Conservation (phyloP, 2,888 invertebrate genomes). For the Myopa testacea region DNA sequence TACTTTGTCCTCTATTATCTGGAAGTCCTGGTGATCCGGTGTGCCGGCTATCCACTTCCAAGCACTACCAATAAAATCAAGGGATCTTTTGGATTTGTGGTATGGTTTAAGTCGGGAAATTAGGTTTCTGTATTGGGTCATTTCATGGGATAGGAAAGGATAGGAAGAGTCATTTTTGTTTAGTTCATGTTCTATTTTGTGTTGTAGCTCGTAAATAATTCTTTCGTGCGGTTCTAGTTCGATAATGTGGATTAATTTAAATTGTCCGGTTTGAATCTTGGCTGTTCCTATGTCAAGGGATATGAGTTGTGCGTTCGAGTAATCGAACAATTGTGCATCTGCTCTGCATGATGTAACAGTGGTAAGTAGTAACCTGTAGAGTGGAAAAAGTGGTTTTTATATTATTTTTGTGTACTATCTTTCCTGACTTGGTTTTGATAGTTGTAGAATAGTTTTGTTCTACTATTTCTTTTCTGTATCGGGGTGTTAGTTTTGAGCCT, state of each 20-base stretch:
- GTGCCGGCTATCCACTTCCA: constrained; percentile 44
- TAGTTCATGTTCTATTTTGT: neutral
- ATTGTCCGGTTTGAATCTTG: constrained; percentile 37
- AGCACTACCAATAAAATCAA: constrained; percentile 18
- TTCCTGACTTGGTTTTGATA: neutral
- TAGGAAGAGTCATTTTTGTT: neutral
- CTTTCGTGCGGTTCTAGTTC: constrained; percentile 35
- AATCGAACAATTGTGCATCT: constrained; percentile 43
- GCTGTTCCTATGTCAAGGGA: constrained; percentile 38
- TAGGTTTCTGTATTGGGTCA: neutral
- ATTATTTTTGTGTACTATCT: constrained; percentile 6
- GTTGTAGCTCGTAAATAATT: constrained; percentile 10
- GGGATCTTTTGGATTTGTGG: constrained; percentile 20
- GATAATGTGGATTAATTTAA: constrained; percentile 42
- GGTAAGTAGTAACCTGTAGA: neutral
- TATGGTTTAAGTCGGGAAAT: constrained; percentile 17
- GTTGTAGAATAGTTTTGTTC: constrained; percentile 25
- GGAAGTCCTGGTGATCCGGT: constrained; percentile 37
- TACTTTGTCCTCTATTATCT: constrained; percentile 30
- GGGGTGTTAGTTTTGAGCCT: constrained; percentile 40
- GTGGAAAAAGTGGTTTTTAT: constrained; percentile 12
- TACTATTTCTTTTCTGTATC: constrained; percentile 42
- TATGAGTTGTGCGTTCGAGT: constrained; percentile 40
- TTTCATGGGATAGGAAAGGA: constrained; percentile 26
- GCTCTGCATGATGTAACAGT: neutral